Evolutionary conservation across 2,113 vertebrate species (phyloP).

Genomic region (Planiliza haematocheilus): DNA sequence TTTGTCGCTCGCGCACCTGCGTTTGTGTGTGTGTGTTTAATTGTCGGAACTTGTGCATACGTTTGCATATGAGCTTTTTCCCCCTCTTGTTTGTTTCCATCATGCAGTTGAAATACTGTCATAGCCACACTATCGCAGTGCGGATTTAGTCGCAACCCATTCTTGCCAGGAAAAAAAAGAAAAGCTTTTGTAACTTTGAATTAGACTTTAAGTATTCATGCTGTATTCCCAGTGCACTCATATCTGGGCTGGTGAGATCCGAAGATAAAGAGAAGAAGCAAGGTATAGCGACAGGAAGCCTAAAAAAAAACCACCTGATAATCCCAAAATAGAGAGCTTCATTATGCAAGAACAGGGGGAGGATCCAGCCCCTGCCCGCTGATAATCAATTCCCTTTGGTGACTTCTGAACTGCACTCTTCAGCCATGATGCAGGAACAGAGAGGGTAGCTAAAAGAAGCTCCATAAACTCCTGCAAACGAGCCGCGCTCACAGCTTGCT

Average conservation of each 20-base stretch:
- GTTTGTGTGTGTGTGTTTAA: conserved; percentile 34
- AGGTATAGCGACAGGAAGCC: conserved; percentile 62
- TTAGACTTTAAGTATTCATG: conserved; percentile 67
- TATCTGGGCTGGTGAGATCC: conserved; percentile 73
- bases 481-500: conserved; percentile 11
- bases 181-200: conserved; percentile 70
- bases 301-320: conserved; percentile 69
- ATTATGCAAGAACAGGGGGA: conserved; percentile 72
- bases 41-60: conserved; percentile 28
- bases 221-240: conserved; percentile 73
- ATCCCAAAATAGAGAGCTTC: conserved; percentile 78
- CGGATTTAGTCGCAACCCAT: conserved; percentile 43
- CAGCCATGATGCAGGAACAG: conserved; percentile 41
- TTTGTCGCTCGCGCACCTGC: conserved; percentile 17
- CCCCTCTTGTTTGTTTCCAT: conserved; percentile 45
- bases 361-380: conserved; percentile 68
- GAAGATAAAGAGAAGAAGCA: conserved; percentile 51
- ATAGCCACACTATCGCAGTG: conserved; percentile 51
- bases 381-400: conserved; percentile 77
- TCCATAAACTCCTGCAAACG: conserved; percentile 16
- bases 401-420: conserved; percentile 64
- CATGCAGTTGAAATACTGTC: conserved; percentile 49
- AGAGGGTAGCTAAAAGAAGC: conserved; percentile 35
- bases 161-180: conserved; percentile 33
- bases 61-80: conserved; percentile 5